phyloP scores from a whole-genome alignment of 2,113 vertebrate species.

The Solea senegalensis region DNA sequence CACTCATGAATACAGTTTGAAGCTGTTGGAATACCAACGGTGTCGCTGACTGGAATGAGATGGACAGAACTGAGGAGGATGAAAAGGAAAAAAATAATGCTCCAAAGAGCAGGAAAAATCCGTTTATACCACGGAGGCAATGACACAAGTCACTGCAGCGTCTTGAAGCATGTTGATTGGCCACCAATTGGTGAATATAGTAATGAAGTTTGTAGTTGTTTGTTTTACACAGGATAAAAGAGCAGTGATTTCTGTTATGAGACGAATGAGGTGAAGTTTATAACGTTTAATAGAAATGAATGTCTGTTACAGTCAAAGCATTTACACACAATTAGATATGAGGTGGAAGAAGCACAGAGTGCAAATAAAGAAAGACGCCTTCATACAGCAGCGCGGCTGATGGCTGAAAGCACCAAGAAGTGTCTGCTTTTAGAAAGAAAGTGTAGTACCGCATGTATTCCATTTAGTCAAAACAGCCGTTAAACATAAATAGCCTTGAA shows the following conservation, averaged over 20 bases:
- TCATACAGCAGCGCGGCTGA: no score
- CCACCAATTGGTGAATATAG: neutral
- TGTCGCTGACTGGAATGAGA: neutral
- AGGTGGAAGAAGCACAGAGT: no score
- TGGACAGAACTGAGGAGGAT: neutral
- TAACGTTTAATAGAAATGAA: no score
- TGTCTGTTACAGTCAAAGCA: no score
- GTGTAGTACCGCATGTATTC: neutral
- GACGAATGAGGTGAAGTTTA: no score
- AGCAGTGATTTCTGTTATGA: no score
- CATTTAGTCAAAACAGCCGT: slow-evolving; percentile 37
- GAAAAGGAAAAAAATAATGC: neutral
- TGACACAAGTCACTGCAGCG: neutral
- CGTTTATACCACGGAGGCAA: neutral
- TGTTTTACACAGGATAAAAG: no score
- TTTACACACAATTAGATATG: no score
- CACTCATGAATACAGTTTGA: neutral
- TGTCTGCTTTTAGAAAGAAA: no score
- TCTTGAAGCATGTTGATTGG: neutral
- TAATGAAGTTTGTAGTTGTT: no score
- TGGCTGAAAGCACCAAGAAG: no score
- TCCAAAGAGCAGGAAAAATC: neutral
- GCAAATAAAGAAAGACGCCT: no score
- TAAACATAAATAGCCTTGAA: slow-evolving; percentile 12
- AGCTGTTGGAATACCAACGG: neutral